Evolutionary conservation across 2,113 vertebrate species (phyloP).

Genomic region (Ceyx cyanopectus): DNA sequence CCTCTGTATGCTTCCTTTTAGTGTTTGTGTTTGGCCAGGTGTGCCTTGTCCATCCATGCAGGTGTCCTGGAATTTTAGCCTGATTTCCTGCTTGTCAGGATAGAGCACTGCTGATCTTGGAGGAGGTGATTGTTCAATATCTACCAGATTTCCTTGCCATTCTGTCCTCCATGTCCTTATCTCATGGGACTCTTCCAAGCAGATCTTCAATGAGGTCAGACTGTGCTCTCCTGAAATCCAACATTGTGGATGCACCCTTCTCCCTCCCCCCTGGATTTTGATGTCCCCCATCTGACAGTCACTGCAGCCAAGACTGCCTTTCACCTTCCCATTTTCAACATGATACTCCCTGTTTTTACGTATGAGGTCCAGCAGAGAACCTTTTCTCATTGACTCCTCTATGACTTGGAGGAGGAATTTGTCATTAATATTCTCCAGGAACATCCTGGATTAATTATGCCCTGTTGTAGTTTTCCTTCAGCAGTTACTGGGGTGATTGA

Average conservation of each 20-base stretch:
- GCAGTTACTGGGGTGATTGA: background rate
- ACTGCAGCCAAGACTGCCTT: background rate
- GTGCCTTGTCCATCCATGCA: too few species aligned
- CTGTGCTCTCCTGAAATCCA: background rate
- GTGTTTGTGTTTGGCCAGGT: too few species aligned
- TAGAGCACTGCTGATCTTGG: too few species aligned
- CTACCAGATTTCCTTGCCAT: background rate
- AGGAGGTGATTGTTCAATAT: background rate
- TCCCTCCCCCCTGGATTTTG: background rate
- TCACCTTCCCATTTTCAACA: background rate
- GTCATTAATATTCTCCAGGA: background rate
- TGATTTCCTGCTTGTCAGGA: too few species aligned
- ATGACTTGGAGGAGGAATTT: background rate
- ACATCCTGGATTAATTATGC: background rate
- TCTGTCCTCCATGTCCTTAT: background rate
- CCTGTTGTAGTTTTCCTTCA: background rate
- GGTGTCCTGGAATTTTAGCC: too few species aligned
- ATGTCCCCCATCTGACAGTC: background rate
- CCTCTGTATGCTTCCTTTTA: too few species aligned
- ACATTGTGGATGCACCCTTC: background rate
- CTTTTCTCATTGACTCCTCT: background rate
- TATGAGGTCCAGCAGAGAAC: background rate
- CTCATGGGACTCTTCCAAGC: background rate
- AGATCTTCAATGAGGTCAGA: background rate
- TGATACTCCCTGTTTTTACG: background rate